Conservation (phyloP, 1,140 invertebrate species). For the Leptopilina clavipes region DNA sequence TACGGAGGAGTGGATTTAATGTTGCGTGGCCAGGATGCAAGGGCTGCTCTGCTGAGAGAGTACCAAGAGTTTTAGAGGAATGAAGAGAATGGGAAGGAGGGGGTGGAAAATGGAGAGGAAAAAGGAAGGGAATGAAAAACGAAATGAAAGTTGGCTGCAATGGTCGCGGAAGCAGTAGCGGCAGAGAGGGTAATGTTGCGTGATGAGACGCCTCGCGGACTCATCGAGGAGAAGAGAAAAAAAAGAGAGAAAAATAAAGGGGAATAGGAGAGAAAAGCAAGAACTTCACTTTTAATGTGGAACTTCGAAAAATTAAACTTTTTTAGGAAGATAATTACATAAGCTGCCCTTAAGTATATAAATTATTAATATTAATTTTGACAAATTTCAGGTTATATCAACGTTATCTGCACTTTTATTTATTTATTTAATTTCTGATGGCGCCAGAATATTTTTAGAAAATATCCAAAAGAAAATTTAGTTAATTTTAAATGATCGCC, state of each 20-base stretch:
- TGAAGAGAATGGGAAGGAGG: constrained; percentile 17
- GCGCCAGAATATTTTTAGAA: too few species aligned
- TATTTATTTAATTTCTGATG: too few species aligned
- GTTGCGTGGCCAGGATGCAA: constrained; percentile 67
- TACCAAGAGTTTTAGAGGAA: constrained; percentile 36
- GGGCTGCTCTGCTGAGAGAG: constrained; percentile 43
- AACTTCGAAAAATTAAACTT: not conserved
- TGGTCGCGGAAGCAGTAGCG: constrained; percentile 40
- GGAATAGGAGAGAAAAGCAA: constrained; percentile 46
- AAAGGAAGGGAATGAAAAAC: not conserved
- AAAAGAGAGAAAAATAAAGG: constrained; percentile 54
- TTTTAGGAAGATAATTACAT: too few species aligned
- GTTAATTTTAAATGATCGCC: too few species aligned
- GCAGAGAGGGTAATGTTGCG: constrained; percentile 71
- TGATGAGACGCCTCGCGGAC: constrained; percentile 73
- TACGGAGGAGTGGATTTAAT: constrained; percentile 67
- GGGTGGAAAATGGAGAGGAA: constrained; percentile 42
- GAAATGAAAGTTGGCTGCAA: constrained; percentile 21
- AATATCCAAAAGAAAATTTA: too few species aligned
- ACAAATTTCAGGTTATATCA: too few species aligned
- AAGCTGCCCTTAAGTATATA: too few species aligned
- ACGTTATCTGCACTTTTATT: too few species aligned
- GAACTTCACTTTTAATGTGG: constrained; percentile 14
- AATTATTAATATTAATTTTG: too few species aligned
- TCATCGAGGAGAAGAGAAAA: constrained; percentile 67